Percentiles rank a stretch among this genome's conserved stretches.
Evolutionary conservation across 2,888 invertebrate species (phyloP).

Genomic region (Panorpa germanica): DNA sequence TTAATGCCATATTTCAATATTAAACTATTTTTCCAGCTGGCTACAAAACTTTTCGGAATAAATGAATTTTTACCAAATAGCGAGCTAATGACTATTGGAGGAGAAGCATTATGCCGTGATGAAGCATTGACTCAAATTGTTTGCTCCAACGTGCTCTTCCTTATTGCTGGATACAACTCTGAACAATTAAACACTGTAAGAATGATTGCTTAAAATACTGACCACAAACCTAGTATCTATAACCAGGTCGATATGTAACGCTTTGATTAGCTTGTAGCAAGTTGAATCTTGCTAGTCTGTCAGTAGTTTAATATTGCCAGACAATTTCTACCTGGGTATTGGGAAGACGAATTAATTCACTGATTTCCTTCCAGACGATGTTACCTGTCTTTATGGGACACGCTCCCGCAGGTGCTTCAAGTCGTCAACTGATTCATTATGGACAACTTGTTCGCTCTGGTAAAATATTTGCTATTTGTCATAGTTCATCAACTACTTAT

Average conservation of each 20-base stretch:
- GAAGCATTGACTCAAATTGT: constrained; percentile 32
- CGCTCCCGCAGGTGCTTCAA: constrained; percentile 34
- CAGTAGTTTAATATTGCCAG: too few relatives aligned
- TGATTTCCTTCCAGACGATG: constrained; percentile 22
- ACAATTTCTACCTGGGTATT: too few relatives aligned
- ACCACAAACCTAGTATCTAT: too few relatives aligned
- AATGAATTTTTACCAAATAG: constrained; percentile 45
- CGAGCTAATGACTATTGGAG: constrained; percentile 28
- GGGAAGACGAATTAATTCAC: neutral
- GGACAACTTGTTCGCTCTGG: constrained; percentile 23
- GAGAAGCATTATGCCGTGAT: constrained; percentile 32
- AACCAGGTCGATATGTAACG: too few relatives aligned
- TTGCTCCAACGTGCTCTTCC: constrained; percentile 45
- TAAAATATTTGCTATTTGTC: too few relatives aligned
- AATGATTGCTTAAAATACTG: too few relatives aligned
- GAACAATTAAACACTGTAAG: constrained; percentile 31
- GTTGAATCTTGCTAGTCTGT: too few relatives aligned
- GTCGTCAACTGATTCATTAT: constrained; percentile 31
- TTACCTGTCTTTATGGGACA: constrained; percentile 38
- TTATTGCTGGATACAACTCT: constrained; percentile 40
- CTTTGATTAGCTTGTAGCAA: too few relatives aligned
- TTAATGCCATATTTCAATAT: too few relatives aligned
- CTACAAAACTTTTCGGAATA: constrained; percentile 31
- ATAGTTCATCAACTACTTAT: too few relatives aligned
- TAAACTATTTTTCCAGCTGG: too few relatives aligned